A percentile compares a stretch with the other conserved stretches of the same genome.
These are phyloP conservation scores for Goniozus legneri DNA, from an alignment of 1,140 invertebrate species.

Conservation along the genomic window DNA sequence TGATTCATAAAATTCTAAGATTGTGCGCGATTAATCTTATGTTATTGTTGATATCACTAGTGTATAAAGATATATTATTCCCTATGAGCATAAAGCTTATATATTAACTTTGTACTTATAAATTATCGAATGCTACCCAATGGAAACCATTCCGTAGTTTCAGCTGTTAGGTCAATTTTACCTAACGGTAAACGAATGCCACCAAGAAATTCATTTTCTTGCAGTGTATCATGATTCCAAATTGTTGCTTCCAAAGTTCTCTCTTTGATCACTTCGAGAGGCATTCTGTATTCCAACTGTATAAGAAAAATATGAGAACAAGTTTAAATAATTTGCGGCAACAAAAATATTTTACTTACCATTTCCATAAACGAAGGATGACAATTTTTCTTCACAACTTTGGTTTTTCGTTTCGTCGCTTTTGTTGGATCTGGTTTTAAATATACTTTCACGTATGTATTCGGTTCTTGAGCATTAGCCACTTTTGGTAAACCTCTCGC, in stretches of 20 bases:
- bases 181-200: conserved; percentile 76
- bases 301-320: conserved; percentile 19
- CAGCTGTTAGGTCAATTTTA: conserved; percentile 69
- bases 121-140: conserved; percentile 58
- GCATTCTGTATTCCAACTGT: conserved; percentile 84
- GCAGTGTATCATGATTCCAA: conserved; percentile 92
- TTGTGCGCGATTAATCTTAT: background rate
- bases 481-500: conserved; percentile 77
- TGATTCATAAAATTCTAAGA: background rate
- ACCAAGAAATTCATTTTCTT: conserved; percentile 93
- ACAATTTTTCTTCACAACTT: conserved; percentile 85
- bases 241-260: conserved; percentile 85
- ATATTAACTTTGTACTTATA: conserved; percentile 6
- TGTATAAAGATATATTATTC: too few species aligned
- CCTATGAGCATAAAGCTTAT: conserved; percentile 20
- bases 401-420: conserved; percentile 92
- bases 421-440: conserved; percentile 84
- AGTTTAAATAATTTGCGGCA: background rate
- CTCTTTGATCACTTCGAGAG: conserved; percentile 73
- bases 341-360: conserved; percentile 55
- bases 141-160: conserved; percentile 77
- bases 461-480: conserved; percentile 74
- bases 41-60: too few species aligned
- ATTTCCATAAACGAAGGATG: conserved; percentile 98
- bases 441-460: conserved; percentile 93